Percentiles rank a stretch among this genome's conserved stretches.
These are phyloP conservation scores for Amblyjoppa fuscipennis DNA, from an alignment of 2,888 invertebrate species.

Conservation along the genomic window DNA sequence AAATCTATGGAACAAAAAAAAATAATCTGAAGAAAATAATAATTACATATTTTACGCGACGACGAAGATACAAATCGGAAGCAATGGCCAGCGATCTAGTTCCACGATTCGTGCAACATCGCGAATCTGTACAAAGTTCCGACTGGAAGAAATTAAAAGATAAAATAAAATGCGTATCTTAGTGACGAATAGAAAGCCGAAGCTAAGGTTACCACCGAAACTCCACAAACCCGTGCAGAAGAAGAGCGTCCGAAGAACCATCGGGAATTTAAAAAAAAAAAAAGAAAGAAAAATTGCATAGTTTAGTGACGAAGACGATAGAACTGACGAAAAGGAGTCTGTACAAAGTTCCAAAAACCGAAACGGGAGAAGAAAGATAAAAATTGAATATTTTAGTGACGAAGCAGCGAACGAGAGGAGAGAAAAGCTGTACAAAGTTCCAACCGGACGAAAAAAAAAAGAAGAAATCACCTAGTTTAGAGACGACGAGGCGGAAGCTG, in stretches of 20 bases:
- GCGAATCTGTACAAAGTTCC: background rate
- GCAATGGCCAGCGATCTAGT: conserved; percentile 17
- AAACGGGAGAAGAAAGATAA: background rate
- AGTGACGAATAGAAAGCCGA: background rate
- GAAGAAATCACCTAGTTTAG: conserved; percentile 34
- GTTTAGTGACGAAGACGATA: background rate
- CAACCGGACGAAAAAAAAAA: conserved; percentile 28
- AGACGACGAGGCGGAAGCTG: conserved; percentile 15
- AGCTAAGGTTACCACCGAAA: background rate
- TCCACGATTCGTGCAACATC: conserved; percentile 38
- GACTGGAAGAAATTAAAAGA: background rate
- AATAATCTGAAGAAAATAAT: background rate
- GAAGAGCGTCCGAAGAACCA: background rate
- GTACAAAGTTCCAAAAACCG: background rate
- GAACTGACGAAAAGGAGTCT: background rate
- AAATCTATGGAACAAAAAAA: background rate
- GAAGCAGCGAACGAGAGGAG: background rate
- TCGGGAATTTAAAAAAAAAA: background rate
- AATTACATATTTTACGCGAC: too few relatives aligned
- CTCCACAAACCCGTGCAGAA: background rate
- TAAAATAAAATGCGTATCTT: background rate
- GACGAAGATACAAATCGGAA: too few relatives aligned
- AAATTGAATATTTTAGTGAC: conserved; percentile 9
- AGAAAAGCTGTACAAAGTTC: conserved; percentile 41
- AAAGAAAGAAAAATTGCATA: background rate